phyloP scores from a whole-genome alignment of 2,797 vertebrate genomes.

The Pangasius mekongensis region DNA sequence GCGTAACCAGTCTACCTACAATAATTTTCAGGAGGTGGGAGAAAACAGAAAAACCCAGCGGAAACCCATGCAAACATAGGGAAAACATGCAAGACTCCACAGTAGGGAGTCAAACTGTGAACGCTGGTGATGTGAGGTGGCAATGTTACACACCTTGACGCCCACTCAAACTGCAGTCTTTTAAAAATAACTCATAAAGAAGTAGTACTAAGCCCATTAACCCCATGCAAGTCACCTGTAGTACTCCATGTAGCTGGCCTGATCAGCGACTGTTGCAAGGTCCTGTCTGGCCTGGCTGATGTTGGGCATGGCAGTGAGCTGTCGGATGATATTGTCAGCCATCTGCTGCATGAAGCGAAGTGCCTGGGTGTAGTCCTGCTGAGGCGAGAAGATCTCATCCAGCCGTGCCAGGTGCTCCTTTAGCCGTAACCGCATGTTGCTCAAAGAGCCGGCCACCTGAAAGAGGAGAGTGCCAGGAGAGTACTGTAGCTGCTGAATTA shows the following conservation, averaged over 20 bases:
- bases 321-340: constrained; percentile 76
- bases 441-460: constrained; percentile 79
- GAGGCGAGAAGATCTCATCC: constrained; percentile 85
- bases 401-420: constrained; percentile 85
- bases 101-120: not conserved
- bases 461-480: not conserved
- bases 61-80: not conserved
- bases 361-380: constrained; percentile 82
- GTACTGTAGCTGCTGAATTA: not conserved
- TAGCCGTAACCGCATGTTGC: constrained; percentile 76
- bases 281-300: constrained; percentile 74
- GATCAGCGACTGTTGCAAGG: constrained; percentile 74
- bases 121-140: not conserved
- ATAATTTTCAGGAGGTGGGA: not conserved
- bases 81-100: not conserved
- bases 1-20: not conserved
- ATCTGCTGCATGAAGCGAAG: constrained; percentile 86
- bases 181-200: not conserved
- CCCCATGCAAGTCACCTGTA: constrained; percentile 78
- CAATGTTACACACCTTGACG: not conserved
- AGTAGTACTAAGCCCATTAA: not conserved
- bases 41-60: not conserved
- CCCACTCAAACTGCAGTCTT: not conserved
- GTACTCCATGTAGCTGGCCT: constrained; percentile 80
- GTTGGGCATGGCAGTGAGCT: constrained; percentile 82